A percentile compares a stretch with the other conserved stretches of the same genome.
Conservation (phyloP, 2,797 vertebrate species). For the Oreochromis mossambicus region DNA sequence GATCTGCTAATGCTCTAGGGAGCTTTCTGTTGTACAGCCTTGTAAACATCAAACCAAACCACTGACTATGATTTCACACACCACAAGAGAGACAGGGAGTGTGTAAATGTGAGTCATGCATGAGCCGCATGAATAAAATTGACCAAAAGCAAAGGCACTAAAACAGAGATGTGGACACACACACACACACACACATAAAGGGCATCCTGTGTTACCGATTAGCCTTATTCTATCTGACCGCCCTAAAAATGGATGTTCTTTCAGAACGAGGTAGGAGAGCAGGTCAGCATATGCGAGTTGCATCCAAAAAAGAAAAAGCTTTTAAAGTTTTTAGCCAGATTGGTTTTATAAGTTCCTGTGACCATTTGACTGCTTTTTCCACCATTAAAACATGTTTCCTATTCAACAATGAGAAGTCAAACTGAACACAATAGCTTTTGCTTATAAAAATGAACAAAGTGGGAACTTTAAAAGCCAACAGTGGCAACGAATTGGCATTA, state of each 20-base stretch:
- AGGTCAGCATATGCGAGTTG: background rate
- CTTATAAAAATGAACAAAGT: background rate
- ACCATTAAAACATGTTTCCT: constrained; percentile 18
- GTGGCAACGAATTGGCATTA: background rate
- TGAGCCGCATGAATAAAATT: constrained; percentile 22
- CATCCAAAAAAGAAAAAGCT: background rate
- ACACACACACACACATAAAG: background rate
- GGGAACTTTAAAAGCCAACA: background rate
- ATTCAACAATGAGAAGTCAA: background rate
- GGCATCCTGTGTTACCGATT: background rate
- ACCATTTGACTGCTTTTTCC: constrained; percentile 5
- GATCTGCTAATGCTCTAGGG: constrained; percentile 31
- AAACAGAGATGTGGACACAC: background rate
- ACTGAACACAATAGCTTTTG: background rate
- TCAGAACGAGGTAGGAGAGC: background rate
- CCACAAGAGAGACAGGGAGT: background rate
- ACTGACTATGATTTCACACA: constrained; percentile 51
- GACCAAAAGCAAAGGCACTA: background rate
- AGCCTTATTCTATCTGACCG: background rate
- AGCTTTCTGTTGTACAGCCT: constrained; percentile 36
- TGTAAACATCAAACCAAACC: constrained; percentile 62
- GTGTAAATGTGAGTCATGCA: constrained; percentile 33
- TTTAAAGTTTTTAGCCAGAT: background rate
- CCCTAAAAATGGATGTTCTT: background rate
- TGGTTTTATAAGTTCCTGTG: background rate